Evolutionary conservation across 2,888 invertebrate genomes (phyloP), one percentile per base, ranked within the genome.

Genomic region (Synergus japonicus): DNA sequence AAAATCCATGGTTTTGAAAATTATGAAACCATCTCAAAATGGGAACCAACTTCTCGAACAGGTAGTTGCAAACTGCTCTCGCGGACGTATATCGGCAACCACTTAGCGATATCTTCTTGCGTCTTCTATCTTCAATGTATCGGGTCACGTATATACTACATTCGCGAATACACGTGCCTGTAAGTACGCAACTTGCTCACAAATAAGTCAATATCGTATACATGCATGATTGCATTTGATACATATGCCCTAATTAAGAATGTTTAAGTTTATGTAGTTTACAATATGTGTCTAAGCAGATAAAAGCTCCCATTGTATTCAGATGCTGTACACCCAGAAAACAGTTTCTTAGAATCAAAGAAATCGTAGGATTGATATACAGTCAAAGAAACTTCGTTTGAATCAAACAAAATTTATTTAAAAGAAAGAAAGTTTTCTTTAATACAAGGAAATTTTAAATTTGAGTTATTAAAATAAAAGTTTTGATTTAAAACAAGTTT

Each of bases 21-120:
- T 49, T 12, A 41, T 37, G 15, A 66, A 43, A 54, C 65, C 65
- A 22, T 18, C 41, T 43, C 12, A 54, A 79, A 82, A 79, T 82
- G 58, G 67, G 49, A 81, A 82, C 77, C 80, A 76, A 63, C 76
- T 58, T 83, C 82, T 85, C 87, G 87, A 88, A 86, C 89, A 89
- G 88, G 89, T 88, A 84, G 83, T 88, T 85, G 85, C 84, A 85
- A 85, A 90, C 90, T 89, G 90, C 88, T 88, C 87, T 37, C 85
- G 85, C 83, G 76, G 84, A 83, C 82, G 85, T 85, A 86, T 88
- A 89, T 90, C 88, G 89, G 85, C 83, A 84, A 85, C 87, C 90
- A 89, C 90, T 91, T 89, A 88, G 88, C 89, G 88, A 89, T 91
- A 89, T 90, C 90, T 90, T 89, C 88, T 86, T 83, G 83, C 82